A percentile compares a stretch with the other conserved stretches of the same genome.
These are phyloP conservation scores for Lepidothrix coronata DNA, from an alignment of 2,113 vertebrate genomes.

Conservation along the genomic window DNA sequence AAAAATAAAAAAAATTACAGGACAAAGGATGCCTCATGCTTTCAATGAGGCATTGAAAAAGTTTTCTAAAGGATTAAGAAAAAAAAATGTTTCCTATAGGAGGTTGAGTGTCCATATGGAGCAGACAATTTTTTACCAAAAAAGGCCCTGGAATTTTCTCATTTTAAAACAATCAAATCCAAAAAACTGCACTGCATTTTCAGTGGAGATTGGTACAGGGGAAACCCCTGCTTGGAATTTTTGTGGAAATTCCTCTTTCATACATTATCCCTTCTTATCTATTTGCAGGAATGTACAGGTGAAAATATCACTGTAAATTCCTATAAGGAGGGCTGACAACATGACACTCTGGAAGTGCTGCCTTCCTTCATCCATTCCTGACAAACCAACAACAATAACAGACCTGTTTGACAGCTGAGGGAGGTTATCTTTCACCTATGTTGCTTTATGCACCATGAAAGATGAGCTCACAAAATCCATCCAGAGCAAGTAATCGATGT, in stretches of 20 bases:
- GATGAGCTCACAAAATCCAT: not conserved
- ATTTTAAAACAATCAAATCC: not conserved
- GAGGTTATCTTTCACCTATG: not conserved
- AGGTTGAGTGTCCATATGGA: not conserved
- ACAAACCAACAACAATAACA: not conserved
- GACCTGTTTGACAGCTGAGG: not conserved
- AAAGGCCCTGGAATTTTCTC: not conserved
- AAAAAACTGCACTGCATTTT: not conserved
- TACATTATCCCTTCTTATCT: not conserved
- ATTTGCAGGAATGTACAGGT: not conserved
- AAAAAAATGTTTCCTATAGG: not conserved
- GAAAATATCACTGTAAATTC: not conserved
- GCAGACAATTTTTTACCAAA: not conserved
- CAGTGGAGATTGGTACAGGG: not conserved
- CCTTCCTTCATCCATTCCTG: not conserved
- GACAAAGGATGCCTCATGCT: not conserved
- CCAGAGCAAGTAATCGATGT: not conserved
- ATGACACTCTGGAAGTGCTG: not conserved
- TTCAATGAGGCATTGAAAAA: not conserved
- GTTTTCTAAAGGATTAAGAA: not conserved
- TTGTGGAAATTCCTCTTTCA: not conserved
- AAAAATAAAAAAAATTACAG: not conserved
- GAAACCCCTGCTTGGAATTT: not conserved
- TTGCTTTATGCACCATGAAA: not conserved
- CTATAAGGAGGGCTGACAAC: not conserved